Percentiles rank a stretch among this genome's conserved stretches.
Conservation (phyloP, 2,113 vertebrate species). For the Epinephelus fuscoguttatus region DNA sequence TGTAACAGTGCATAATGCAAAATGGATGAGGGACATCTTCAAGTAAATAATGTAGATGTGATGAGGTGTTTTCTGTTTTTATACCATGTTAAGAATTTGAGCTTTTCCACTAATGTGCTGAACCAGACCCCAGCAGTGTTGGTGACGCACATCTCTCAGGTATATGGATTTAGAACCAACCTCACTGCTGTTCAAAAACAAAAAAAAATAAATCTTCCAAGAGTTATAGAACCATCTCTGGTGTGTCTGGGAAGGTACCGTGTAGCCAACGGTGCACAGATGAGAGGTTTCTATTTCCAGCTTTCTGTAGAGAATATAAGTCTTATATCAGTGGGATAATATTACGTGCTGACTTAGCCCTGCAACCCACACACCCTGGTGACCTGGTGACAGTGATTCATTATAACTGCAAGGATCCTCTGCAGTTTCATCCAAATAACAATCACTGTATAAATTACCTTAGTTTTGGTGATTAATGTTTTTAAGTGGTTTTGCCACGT, state of each 20-base stretch:
- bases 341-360: constrained; percentile 22
- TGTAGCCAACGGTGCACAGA: constrained; percentile 23
- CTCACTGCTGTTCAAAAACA: constrained; percentile 17
- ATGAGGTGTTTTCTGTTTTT: constrained; percentile 61
- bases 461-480: constrained; percentile 11
- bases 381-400: constrained; percentile 19
- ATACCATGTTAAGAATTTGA: constrained; percentile 43
- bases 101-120: constrained; percentile 28
- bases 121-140: constrained; percentile 11
- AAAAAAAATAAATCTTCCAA: neutral
- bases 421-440: constrained; percentile 18
- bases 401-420: constrained; percentile 11
- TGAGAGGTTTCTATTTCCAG: constrained; percentile 50
- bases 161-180: constrained; percentile 28
- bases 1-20: constrained; percentile 73
- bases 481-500: neutral
- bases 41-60: constrained; percentile 74
- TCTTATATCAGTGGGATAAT: constrained; percentile 2
- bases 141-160: constrained; percentile 31
- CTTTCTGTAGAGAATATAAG: constrained; percentile 19
- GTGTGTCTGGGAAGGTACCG: constrained; percentile 9
- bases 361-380: constrained; percentile 9
- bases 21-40: constrained; percentile 25
- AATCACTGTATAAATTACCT: neutral
- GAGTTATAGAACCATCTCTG: constrained; percentile 6